Evolutionary conservation across 1,140 invertebrate genomes (phyloP), one percentile per base, ranked within the genome.

Genomic region (Steinernema feltiae): DNA sequence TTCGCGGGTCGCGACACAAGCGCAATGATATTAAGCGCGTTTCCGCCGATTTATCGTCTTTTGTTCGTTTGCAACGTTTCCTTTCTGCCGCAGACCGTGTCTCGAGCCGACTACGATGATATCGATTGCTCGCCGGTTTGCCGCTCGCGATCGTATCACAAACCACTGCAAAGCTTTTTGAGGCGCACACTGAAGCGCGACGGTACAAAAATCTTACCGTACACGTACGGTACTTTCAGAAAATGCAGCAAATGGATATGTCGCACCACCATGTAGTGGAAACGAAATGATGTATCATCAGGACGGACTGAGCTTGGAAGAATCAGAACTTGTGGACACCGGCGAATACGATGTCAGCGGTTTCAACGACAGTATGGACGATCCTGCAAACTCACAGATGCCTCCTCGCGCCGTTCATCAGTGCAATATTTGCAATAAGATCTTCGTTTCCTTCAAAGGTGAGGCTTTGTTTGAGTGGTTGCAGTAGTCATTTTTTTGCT

Each of bases 331-430:
- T n/a, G 53, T 63, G 53, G 53, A 63, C 12, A 3, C 2, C 12
- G 53, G 53, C 53, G 53, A 63, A 21, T 63, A 63, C 53, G 53
- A 63, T 27, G 53, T 63, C 12, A n/a, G n/a, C n/a, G 53, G 53
- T 3, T 63, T 63, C 53, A 21, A 63, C 24, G 53, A 18, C 7
- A 41, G 53, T 27, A 3, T 63, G 15, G 53, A 63, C 53, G 53
- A 63, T 21, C 53, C 53, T 3, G 3, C 7, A 7, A 63, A 63
- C 53, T 63, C 53, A 27, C 24, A 7, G 76, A 21, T 32, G 21
- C 53, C 77, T 32, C 83, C 78, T 3, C 75, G 80, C 21, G 78
- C 83, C 35, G 35, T 41, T 18, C 35, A 41, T 18, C 35, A 41
- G 35, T 41, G 35, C 35, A 41, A 41, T 18, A 18, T 41, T 7